phyloP scores from a whole-genome alignment of 2,888 invertebrate genomes.

The Lasioglossum zephyrum region DNA sequence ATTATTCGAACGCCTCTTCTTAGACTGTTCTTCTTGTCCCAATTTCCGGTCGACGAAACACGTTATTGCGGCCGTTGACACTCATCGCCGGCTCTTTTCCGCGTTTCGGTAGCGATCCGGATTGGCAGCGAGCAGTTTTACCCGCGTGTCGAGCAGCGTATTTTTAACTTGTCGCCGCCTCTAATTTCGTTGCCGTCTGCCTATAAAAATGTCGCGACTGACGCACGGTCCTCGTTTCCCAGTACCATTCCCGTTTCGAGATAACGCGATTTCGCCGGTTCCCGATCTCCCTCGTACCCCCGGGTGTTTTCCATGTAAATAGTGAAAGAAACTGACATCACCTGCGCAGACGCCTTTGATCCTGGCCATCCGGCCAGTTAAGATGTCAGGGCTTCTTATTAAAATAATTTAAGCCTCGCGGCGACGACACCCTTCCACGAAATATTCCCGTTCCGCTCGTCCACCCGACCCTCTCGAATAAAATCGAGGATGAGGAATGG shows the following conservation, averaged over 20 bases:
- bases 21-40: not conserved
- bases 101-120: slow-evolving; percentile 25
- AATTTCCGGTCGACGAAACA: slow-evolving; percentile 16
- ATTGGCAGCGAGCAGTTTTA: slow-evolving; percentile 16
- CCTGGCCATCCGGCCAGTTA: slow-evolving; percentile 78
- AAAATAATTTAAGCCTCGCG: slow-evolving; percentile 76
- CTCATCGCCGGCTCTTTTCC: not conserved
- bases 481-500: slow-evolving; percentile 57
- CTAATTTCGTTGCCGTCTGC: slow-evolving; percentile 76
- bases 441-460: slow-evolving; percentile 13
- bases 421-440: slow-evolving; percentile 48
- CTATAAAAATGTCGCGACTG: slow-evolving; percentile 80
- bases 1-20: not conserved
- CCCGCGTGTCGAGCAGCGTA: slow-evolving; percentile 12
- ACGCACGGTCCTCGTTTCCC: slow-evolving; percentile 66
- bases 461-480: slow-evolving; percentile 36
- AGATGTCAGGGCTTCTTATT: slow-evolving; percentile 79
- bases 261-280: slow-evolving; percentile 49
- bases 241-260: slow-evolving; percentile 57
- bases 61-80: not conserved
- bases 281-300: slow-evolving; percentile 41
- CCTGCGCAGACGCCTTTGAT: slow-evolving; percentile 77
- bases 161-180: slow-evolving; percentile 61
- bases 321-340: slow-evolving; percentile 74
- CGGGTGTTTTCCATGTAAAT: slow-evolving; percentile 78